phyloP scores from a whole-genome alignment of 2,888 invertebrate species.

The Parnassius apollo region DNA sequence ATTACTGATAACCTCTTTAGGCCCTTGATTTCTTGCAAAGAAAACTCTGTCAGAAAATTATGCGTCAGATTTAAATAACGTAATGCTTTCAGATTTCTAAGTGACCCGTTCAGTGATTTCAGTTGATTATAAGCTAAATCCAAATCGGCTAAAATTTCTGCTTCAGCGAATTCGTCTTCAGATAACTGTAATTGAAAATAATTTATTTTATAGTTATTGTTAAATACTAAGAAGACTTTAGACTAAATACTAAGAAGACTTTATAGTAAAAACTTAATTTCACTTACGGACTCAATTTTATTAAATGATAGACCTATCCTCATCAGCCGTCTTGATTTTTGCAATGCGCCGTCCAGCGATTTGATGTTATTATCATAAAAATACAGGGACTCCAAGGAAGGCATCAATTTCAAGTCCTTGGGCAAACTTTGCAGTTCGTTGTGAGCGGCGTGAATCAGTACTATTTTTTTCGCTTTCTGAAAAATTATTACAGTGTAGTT shows the following conservation, averaged over 20 bases:
- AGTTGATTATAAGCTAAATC: constrained; percentile 88
- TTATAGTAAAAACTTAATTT: constrained; percentile 4
- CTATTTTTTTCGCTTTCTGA: constrained; percentile 82
- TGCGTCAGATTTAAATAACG: constrained; percentile 87
- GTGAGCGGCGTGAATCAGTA: constrained; percentile 86
- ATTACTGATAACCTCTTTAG: constrained; percentile 85
- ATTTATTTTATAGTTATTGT: not conserved
- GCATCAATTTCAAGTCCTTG: constrained; percentile 85
- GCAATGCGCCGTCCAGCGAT: constrained; percentile 86
- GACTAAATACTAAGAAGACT: not conserved
- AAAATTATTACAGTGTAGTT: constrained; percentile 11
- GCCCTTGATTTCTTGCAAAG: constrained; percentile 89
- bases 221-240: not conserved
- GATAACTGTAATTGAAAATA: constrained; percentile 74
- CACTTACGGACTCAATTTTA: constrained; percentile 85
- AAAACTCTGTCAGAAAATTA: constrained; percentile 88
- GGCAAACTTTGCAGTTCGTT: constrained; percentile 87
- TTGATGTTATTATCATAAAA: constrained; percentile 87
- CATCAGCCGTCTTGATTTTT: constrained; percentile 84
- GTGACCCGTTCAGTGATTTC: constrained; percentile 86
- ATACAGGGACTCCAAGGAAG: constrained; percentile 85
- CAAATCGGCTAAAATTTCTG: constrained; percentile 85
- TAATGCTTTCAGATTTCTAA: constrained; percentile 85
- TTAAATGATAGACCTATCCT: constrained; percentile 87
- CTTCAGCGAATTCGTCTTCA: constrained; percentile 88